A percentile compares a stretch with the other conserved stretches of the same genome.
Conservation (phyloP, 1,140 invertebrate genomes). For the Nylanderia fulva region DNA sequence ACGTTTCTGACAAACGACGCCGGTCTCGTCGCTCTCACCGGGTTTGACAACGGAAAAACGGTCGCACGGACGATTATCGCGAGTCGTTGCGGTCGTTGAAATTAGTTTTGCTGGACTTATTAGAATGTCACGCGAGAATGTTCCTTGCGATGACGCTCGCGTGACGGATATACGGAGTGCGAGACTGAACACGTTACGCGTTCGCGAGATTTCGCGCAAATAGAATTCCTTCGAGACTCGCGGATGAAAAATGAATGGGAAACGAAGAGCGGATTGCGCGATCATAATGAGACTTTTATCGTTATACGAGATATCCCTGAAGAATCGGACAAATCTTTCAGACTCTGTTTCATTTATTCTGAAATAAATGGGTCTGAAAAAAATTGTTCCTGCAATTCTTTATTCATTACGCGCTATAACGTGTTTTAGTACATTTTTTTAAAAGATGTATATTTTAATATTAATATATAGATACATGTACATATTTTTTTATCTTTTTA, state of each 20-base stretch:
- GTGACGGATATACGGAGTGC: conserved; percentile 52
- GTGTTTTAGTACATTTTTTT: background rate
- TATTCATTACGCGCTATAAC: background rate
- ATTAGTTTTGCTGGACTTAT: conserved; percentile 60
- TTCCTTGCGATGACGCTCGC: background rate
- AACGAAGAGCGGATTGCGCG: background rate
- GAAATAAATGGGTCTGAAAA: background rate
- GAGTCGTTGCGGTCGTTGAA: conserved; percentile 31
- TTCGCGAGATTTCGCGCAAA: conserved; percentile 30
- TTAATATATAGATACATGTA: too few relatives aligned
- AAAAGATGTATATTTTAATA: too few relatives aligned
- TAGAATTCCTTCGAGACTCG: conserved; percentile 20
- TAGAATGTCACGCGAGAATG: conserved; percentile 4
- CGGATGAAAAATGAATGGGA: conserved; percentile 36
- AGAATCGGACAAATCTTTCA: background rate
- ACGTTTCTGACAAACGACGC: conserved; percentile 58
- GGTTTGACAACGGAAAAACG: conserved; percentile 29
- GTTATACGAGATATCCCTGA: background rate
- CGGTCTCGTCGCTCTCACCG: conserved; percentile 20
- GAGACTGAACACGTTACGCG: conserved; percentile 37
- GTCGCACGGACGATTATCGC: conserved; percentile 51
- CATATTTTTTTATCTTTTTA: too few relatives aligned
- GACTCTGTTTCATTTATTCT: background rate
- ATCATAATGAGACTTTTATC: conserved; percentile 45
- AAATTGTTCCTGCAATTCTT: background rate